These are phyloP conservation scores for Metalampra italica DNA, from an alignment of 2,888 invertebrate genomes.

Conservation along the genomic window DNA sequence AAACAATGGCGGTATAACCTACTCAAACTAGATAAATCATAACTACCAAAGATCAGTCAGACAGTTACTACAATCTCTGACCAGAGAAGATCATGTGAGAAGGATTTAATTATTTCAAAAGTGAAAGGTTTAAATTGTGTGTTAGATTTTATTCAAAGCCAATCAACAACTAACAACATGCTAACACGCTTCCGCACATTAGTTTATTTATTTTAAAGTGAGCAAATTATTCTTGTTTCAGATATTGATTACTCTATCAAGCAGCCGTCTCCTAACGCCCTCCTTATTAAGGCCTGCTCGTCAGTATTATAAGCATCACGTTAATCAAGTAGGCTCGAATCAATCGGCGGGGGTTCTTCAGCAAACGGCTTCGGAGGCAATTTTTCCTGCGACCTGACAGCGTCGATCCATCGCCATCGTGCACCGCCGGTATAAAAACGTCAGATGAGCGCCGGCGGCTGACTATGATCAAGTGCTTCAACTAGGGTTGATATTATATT, in stretches of 20 bases:
- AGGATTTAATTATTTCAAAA: no score
- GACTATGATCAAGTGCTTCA: conserved; percentile 59
- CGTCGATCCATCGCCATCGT: conserved; percentile 47
- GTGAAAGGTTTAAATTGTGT: no score
- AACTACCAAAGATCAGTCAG: no score
- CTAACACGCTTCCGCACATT: no score
- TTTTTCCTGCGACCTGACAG: conserved; percentile 60
- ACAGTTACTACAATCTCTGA: no score
- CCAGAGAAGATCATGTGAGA: no score
- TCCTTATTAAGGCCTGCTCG: conserved; percentile 1
- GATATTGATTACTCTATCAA: not conserved
- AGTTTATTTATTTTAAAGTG: not conserved
- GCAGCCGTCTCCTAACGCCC: not conserved
- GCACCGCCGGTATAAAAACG: conserved; percentile 53
- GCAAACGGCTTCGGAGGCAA: conserved; percentile 40
- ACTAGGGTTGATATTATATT: not conserved
- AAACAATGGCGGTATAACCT: no score
- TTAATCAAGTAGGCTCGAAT: conserved; percentile 29
- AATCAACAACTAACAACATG: no score
- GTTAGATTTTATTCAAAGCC: no score
- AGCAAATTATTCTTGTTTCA: not conserved
- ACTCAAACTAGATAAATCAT: no score
- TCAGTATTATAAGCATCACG: conserved; percentile 19
- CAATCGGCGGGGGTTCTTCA: conserved; percentile 24
- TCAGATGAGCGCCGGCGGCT: conserved; percentile 44